Evolutionary conservation across 1,140 invertebrate species (phyloP), one percentile per base, ranked within the genome.

Genomic region (Chionoecetes opilio): DNA sequence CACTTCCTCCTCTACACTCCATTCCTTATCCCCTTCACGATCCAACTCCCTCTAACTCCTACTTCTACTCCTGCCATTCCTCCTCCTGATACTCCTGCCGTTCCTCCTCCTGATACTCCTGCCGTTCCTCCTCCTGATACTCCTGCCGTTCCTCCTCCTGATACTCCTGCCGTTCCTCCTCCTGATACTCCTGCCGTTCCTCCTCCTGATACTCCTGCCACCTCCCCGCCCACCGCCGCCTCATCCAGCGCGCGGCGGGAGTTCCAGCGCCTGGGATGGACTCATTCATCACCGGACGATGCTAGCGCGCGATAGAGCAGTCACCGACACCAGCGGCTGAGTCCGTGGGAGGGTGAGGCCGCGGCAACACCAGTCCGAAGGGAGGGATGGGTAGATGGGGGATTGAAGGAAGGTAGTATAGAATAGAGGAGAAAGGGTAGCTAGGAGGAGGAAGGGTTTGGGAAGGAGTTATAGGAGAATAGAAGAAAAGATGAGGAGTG

Each of bases 251-350:
- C 63, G 63, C 63, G 63, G 63, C 63, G 63, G 63, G 63, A 75
- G 63, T 26, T 21, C 63, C 63, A 75, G 63, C 63, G n/a, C 21
- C 63, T 26, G n/a, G 63, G 63, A 75, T 75, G 63, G 63, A 75
- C 63, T n/a, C 63, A 75, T 75, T 75, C 63, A 75, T 75, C 63
- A 75, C 63, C n/a, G 63, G 63, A 75, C 63, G 63, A 75, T 75
- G 63, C 63, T 75, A 21, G 63, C 21, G 63, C 63, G 63, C 63
- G 63, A 75, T 75, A 75, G 63, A 75, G 63, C 63, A 75, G 63
- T 75, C 63, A 75, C 63, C 21, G 63, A 75, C 63, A 75, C 63
- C 63, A 75, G 21, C 63, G 21, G 21, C 63, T n/a, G 63, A n/a
- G 63, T 26, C 63, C 63, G 63, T 75, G 63, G 63, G 63, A 75